Conservation (phyloP, 2,888 invertebrate genomes). For the Pseudoips prasinana region DNA sequence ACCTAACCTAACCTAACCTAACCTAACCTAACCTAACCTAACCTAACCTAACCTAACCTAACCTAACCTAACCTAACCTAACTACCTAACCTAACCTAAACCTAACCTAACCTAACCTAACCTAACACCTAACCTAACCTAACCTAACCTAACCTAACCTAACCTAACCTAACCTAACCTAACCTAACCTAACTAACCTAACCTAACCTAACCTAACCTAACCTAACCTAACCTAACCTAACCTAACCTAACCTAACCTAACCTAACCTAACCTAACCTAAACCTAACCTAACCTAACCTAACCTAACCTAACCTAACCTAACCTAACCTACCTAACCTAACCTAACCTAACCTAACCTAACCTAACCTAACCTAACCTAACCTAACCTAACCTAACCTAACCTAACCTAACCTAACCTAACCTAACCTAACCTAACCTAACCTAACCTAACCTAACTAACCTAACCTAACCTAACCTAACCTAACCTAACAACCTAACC, state of each 20-base stretch:
- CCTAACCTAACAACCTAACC: constrained; percentile 18
- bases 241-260: constrained; percentile 21
- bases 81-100: constrained; percentile 24
- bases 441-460: constrained; percentile 22
- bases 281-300: constrained; percentile 24
- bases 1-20: constrained; percentile 17
- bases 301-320: constrained; percentile 19
- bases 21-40: constrained; percentile 18
- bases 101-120: constrained; percentile 20
- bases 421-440: constrained; percentile 19
- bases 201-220: constrained; percentile 17
- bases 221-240: constrained; percentile 22
- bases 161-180: constrained; percentile 13
- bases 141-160: constrained; percentile 11
- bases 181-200: constrained; percentile 13
- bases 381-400: constrained; percentile 16
- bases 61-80: constrained; percentile 25
- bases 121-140: constrained; percentile 11
- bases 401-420: constrained; percentile 19
- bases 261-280: constrained; percentile 24
- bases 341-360: constrained; percentile 16
- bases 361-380: constrained; percentile 15
- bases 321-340: constrained; percentile 11
- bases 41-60: constrained; percentile 24
- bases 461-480: constrained; percentile 21